Conservation (phyloP, 1,140 invertebrate genomes). For the Ceratina calcarata region DNA sequence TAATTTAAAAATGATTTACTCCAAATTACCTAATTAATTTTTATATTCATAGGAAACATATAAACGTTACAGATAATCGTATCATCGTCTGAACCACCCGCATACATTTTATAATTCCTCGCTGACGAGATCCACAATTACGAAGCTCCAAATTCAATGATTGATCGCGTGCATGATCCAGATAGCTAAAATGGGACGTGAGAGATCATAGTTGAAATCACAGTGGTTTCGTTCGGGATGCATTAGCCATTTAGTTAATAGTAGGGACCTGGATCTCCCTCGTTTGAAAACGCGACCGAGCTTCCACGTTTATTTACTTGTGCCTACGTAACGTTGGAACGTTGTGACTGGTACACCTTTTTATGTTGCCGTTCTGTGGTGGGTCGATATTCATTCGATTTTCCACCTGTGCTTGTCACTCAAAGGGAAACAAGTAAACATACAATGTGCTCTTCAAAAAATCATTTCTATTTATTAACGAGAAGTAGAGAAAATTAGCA, state of each 20-base stretch:
- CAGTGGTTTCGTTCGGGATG: slow-evolving; percentile 46
- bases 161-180: slow-evolving; percentile 6
- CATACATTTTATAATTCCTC: background rate
- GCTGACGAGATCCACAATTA: background rate
- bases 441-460: too few species aligned
- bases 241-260: slow-evolving; percentile 53
- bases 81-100: too few species aligned
- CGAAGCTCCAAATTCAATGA: background rate
- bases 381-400: too few species aligned
- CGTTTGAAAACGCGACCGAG: slow-evolving; percentile 46
- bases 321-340: slow-evolving; percentile 23
- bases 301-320: slow-evolving; percentile 59
- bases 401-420: background rate
- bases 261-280: slow-evolving; percentile 41
- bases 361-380: slow-evolving; percentile 30
- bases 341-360: too few species aligned
- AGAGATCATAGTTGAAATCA: slow-evolving; percentile 38
- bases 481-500: too few species aligned
- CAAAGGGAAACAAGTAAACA: background rate
- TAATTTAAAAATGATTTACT: too few species aligned
- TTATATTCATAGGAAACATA: too few species aligned
- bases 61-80: too few species aligned
- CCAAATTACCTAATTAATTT: too few species aligned
- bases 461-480: too few species aligned
- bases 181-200: slow-evolving; percentile 21